Conservation (phyloP, 1,140 invertebrate genomes). For the Aphaenogaster rudis region DNA sequence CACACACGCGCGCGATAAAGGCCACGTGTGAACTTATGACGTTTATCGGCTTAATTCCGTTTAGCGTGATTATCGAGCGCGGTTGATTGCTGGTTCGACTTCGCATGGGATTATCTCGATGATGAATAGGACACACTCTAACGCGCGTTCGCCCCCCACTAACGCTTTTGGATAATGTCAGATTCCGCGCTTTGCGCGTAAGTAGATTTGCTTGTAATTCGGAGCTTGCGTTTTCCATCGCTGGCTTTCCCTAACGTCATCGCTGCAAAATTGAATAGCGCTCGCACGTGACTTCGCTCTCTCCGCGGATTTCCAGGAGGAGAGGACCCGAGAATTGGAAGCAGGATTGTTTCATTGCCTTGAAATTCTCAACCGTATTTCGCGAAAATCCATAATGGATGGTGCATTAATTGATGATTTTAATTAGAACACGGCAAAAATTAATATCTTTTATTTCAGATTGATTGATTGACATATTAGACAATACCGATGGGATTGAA, state of each 20-base stretch:
- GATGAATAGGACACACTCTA: background rate
- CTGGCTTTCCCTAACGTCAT: background rate
- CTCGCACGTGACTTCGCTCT: background rate
- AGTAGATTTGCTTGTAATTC: conserved; percentile 30
- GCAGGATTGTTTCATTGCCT: background rate
- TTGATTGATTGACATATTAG: background rate
- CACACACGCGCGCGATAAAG: background rate
- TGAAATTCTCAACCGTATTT: background rate
- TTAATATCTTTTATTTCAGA: background rate
- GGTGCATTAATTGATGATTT: background rate
- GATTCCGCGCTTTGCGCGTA: background rate
- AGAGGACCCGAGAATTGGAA: background rate
- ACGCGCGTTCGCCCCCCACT: no score
- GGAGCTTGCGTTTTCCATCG: background rate
- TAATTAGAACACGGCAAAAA: background rate
- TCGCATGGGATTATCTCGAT: conserved; percentile 21
- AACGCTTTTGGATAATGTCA: background rate
- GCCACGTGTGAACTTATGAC: conserved; percentile 29
- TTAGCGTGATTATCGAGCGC: conserved; percentile 25
- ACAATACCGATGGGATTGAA: background rate
- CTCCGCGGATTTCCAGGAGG: background rate
- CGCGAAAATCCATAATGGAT: no score
- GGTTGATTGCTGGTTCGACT: conserved; percentile 5
- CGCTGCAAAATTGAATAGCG: background rate
- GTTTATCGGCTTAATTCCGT: conserved; percentile 33